phyloP scores from a whole-genome alignment of 1,140 invertebrate species.

The Bombus turneri region DNA sequence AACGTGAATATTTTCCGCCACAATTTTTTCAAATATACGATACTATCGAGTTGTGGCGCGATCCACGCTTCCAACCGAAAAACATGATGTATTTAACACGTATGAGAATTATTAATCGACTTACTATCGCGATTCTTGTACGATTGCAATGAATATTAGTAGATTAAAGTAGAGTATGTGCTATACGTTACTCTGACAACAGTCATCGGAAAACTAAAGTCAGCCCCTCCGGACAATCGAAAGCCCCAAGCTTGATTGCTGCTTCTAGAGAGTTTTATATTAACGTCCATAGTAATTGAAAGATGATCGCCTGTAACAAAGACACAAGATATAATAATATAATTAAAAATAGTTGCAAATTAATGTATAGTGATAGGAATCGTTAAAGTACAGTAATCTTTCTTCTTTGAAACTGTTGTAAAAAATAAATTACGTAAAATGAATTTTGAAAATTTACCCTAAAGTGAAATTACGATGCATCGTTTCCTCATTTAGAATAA shows the following conservation, averaged over 20 bases:
- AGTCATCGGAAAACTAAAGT: conserved; percentile 88
- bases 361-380: too few species aligned
- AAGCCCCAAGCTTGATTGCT: conserved; percentile 89
- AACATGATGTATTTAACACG: not conserved
- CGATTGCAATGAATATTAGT: not conserved
- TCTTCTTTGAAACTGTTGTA: too few species aligned
- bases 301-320: conserved; percentile 20
- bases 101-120: not conserved
- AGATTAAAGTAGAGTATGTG: not conserved
- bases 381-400: too few species aligned
- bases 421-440: too few species aligned
- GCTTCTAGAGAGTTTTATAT: conserved; percentile 80
- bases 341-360: too few species aligned
- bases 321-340: not conserved
- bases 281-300: conserved; percentile 45
- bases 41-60: not conserved
- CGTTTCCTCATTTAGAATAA: too few species aligned
- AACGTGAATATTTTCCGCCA: conserved; percentile 24
- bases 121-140: not conserved
- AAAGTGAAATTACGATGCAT: too few species aligned
- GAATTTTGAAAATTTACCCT: too few species aligned
- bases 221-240: conserved; percentile 89
- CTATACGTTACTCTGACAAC: conserved; percentile 87
- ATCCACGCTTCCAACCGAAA: not conserved
- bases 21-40: not conserved